Base-by-base conservation (phyloP, 1,140 invertebrate species). In the Bombus sylvicola region DNA sequence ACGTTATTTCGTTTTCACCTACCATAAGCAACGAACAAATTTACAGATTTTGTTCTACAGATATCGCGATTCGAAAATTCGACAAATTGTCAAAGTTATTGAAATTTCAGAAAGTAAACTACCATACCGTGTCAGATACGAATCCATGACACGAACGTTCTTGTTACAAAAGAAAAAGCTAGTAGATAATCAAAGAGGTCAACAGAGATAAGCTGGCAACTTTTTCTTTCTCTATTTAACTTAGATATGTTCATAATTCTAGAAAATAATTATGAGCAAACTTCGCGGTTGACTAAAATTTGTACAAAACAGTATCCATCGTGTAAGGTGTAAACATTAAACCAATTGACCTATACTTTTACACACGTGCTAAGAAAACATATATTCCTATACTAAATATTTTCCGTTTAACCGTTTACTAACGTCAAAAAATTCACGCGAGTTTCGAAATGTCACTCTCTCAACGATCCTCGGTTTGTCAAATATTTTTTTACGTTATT, bases 341-440 rank as follows among this genome's bases (percentile, higher is more conserved):
- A 37, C 9, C 31, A 68, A 37, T 68, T 37, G 34, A 68, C 66
- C 22, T 68, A 68, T 68, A 68, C 18, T 37, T 37, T 37, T 37
- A 34, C 34, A 68, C 22, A 37, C 34, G 18, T 37, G 22, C 34
- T 37, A 68, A 68, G 34, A 25, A 37, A 18, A 37, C 22, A 53
- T 22, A 18, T 31, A 18, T 22, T 8, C 39, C n/a, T 47, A 34
- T 25, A 25, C 18, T 75, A 31, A 34, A 53, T 28, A 34, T 37
- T 47, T 53, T 74, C 72, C 34, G 43, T 53, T 74, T 31, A 53
- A 74, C n/a, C 31, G n/a, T 74, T 74, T 80, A 79, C 53, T 22
- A 53, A 53, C 47, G 47, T 53, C 18, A 22, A 53, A n/a, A 69
- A 39, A 62, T 59, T 71, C n/a, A 57, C 25, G 34, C 34, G 9